Conservation (phyloP, 2,113 vertebrate genomes). For the Meles meles region DNA sequence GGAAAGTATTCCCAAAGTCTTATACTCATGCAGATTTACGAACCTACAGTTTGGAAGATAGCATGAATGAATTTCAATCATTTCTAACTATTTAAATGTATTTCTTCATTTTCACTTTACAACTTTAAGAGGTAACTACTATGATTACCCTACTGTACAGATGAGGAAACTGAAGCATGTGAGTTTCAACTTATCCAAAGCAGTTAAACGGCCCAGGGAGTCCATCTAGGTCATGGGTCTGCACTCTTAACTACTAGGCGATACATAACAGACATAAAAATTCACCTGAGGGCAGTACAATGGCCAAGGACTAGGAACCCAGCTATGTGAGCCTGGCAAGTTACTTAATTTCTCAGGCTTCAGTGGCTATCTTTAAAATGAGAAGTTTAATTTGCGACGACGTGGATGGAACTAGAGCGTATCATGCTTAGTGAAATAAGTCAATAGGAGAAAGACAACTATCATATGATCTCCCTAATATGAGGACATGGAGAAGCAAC, state of each 20-base stretch:
- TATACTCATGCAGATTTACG: background rate
- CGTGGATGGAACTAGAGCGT: too few relatives aligned
- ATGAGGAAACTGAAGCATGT: background rate
- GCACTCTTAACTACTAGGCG: background rate
- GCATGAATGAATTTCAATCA: background rate
- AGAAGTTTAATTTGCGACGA: background rate
- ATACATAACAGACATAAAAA: background rate
- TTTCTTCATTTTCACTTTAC: background rate
- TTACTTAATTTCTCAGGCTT: background rate
- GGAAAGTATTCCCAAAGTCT: background rate
- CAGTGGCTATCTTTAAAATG: background rate
- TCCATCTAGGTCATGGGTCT: background rate
- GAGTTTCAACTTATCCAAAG: background rate
- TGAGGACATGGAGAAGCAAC: too few relatives aligned
- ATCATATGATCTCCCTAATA: too few relatives aligned
- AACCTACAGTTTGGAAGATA: background rate
- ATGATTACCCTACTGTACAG: background rate
- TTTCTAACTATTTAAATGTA: background rate
- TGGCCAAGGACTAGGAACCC: background rate
- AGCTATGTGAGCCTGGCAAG: background rate
- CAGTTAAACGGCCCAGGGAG: background rate
- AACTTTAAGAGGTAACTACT: background rate
- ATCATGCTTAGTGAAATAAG: too few relatives aligned
- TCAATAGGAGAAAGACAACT: too few relatives aligned
- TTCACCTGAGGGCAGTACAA: background rate